These are phyloP conservation scores for Papilio machaon DNA, from an alignment of 1,140 invertebrate genomes.

Conservation along the genomic window DNA sequence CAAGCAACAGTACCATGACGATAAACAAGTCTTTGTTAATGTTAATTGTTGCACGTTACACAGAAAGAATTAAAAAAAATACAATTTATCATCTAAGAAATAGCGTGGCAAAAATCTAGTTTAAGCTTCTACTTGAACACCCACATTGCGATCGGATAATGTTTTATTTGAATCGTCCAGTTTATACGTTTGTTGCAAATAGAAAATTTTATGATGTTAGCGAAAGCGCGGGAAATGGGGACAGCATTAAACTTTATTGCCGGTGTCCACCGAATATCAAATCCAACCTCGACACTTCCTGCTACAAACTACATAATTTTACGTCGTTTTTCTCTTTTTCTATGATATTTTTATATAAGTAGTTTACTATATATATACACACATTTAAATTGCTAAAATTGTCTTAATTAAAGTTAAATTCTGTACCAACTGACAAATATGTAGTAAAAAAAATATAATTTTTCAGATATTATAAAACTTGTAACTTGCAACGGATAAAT, in stretches of 20 bases:
- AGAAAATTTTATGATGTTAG: constrained; percentile 26
- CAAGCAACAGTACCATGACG: too few relatives aligned
- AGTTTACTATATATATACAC: not conserved
- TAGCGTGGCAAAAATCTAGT: not conserved
- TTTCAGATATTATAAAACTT: too few relatives aligned
- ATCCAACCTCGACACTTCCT: constrained; percentile 14
- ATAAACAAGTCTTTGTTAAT: too few relatives aligned
- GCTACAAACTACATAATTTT: not conserved
- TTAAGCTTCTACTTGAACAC: not conserved
- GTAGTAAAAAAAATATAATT: too few relatives aligned
- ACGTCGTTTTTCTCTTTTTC: not conserved
- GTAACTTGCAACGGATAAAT: too few relatives aligned
- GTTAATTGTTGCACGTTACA: too few relatives aligned
- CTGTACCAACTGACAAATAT: too few relatives aligned
- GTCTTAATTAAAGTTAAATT: too few relatives aligned
- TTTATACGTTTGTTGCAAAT: constrained; percentile 18
- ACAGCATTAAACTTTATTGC: constrained; percentile 22
- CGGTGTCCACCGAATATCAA: constrained; percentile 16
- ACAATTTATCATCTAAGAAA: not conserved
- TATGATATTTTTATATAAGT: not conserved
- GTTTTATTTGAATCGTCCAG: constrained; percentile 4
- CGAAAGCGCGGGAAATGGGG: constrained; percentile 19
- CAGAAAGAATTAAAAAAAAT: too few relatives aligned
- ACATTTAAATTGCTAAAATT: too few relatives aligned
- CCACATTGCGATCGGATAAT: not conserved